Evolutionary conservation across 2,888 invertebrate genomes (phyloP).

Genomic region (Drosophila kanekoi): DNA sequence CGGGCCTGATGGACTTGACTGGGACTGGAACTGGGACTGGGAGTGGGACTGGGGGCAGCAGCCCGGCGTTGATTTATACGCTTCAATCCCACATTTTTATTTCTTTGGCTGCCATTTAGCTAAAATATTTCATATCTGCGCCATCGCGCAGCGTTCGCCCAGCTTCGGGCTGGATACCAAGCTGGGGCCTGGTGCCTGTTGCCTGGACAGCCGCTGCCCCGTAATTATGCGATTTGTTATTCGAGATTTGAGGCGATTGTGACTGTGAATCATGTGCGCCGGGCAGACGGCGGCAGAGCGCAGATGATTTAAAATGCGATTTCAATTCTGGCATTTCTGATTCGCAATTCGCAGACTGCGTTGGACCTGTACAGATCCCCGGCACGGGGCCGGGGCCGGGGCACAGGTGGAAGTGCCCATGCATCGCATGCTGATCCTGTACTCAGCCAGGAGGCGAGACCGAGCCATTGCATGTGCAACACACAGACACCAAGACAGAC

Average conservation of each 20-base stretch:
- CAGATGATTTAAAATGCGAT: slow-evolving; percentile 84
- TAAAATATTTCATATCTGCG: slow-evolving; percentile 82
- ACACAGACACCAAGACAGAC: slow-evolving; percentile 27
- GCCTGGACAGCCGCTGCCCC: slow-evolving; percentile 78
- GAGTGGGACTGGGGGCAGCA: neutral
- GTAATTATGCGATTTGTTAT: slow-evolving; percentile 85
- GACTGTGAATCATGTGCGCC: slow-evolving; percentile 81
- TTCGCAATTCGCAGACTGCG: slow-evolving; percentile 67
- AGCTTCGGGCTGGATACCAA: slow-evolving; percentile 36
- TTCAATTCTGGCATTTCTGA: slow-evolving; percentile 84
- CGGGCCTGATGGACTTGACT: slow-evolving; percentile 29
- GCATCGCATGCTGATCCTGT: slow-evolving; percentile 82
- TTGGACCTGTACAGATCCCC: neutral
- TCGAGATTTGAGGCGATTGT: slow-evolving; percentile 84
- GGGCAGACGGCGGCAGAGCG: slow-evolving; percentile 32
- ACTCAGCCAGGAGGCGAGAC: slow-evolving; percentile 63
- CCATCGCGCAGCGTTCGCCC: slow-evolving; percentile 67
- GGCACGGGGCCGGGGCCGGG: too few relatives aligned
- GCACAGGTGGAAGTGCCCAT: slow-evolving; percentile 30
- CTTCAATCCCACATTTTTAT: slow-evolving; percentile 84
- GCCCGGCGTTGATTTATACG: slow-evolving; percentile 81
- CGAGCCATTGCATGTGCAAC: slow-evolving; percentile 66
- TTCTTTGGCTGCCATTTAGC: slow-evolving; percentile 82
- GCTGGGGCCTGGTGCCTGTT: slow-evolving; percentile 21
- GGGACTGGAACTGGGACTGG: slow-evolving; percentile 13